phyloP scores from a whole-genome alignment of 2,113 vertebrate species.

The Dipodomys merriami region DNA sequence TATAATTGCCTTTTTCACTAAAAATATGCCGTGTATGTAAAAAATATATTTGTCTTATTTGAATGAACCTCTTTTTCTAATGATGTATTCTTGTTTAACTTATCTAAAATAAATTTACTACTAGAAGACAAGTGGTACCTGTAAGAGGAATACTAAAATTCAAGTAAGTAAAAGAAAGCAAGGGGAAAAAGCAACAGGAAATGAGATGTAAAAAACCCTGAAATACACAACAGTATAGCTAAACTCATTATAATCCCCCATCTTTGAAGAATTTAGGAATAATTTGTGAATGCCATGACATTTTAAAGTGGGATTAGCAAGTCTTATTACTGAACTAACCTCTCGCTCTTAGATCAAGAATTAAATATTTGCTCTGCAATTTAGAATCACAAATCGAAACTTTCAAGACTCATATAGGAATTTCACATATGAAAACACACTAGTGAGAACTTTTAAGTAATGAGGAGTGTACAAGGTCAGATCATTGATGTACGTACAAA shows the following conservation, averaged over 20 bases:
- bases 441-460: slow-evolving; percentile 52
- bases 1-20: slow-evolving; percentile 31
- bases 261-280: slow-evolving; percentile 73
- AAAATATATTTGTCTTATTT: slow-evolving; percentile 9
- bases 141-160: slow-evolving; percentile 55
- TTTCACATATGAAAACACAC: slow-evolving; percentile 54
- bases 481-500: neutral
- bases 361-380: slow-evolving; percentile 78
- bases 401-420: slow-evolving; percentile 60
- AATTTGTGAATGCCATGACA: slow-evolving; percentile 78
- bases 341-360: slow-evolving; percentile 72
- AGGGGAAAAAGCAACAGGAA: slow-evolving; percentile 64
- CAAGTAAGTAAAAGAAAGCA: slow-evolving; percentile 30
- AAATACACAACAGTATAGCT: slow-evolving; percentile 56
- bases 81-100: neutral
- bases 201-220: slow-evolving; percentile 36
- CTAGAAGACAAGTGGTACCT: slow-evolving; percentile 6
- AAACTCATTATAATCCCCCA: slow-evolving; percentile 39
- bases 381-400: slow-evolving; percentile 71
- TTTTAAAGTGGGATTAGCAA: slow-evolving; percentile 79
- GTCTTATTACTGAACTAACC: slow-evolving; percentile 77
- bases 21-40: slow-evolving; percentile 7
- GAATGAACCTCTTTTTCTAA: slow-evolving; percentile 29
- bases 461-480: neutral
- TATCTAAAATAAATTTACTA: slow-evolving; percentile 24